These are phyloP conservation scores for Cyclina sinensis DNA, from an alignment of 1,140 invertebrate genomes.

Conservation along the genomic window DNA sequence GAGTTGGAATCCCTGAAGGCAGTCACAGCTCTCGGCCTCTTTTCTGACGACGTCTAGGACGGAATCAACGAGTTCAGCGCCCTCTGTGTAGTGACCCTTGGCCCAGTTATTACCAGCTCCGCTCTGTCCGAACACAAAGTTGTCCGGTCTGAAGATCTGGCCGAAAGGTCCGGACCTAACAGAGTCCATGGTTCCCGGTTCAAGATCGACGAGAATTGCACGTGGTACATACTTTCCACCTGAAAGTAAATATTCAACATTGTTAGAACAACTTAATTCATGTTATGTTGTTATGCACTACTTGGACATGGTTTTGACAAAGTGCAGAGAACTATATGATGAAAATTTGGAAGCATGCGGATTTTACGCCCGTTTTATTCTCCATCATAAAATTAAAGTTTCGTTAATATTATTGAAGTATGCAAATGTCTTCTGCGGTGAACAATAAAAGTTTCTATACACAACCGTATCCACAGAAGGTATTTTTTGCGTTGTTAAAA, in stretches of 20 bases:
- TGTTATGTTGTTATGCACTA: too few species aligned
- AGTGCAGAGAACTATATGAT: too few species aligned
- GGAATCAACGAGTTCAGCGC: conserved; percentile 94
- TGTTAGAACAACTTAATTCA: too few species aligned
- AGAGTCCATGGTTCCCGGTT: conserved; percentile 98
- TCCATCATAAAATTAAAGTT: too few species aligned
- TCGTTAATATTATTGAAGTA: too few species aligned
- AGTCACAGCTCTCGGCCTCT: conserved; percentile 94
- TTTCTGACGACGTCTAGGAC: conserved; percentile 94
- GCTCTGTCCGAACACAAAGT: conserved; percentile 88
- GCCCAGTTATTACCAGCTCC: conserved; percentile 96
- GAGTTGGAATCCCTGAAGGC: conserved; percentile 91
- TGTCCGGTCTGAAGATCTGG: conserved; percentile 94
- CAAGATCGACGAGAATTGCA: conserved; percentile 96
- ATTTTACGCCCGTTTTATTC: too few species aligned
- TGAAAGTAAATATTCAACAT: conserved; percentile 49
- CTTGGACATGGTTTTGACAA: too few species aligned
- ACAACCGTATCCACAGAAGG: too few species aligned
- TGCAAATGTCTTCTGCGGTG: too few species aligned
- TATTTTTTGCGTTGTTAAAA: too few species aligned
- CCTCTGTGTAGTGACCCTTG: conserved; percentile 97
- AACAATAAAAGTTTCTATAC: too few species aligned
- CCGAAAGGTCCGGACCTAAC: conserved; percentile 95
- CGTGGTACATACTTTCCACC: conserved; percentile 96
- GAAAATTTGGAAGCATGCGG: too few species aligned